Base-by-base conservation (phyloP, 2,113 vertebrate genomes). In the Xiphias gladius region DNA sequence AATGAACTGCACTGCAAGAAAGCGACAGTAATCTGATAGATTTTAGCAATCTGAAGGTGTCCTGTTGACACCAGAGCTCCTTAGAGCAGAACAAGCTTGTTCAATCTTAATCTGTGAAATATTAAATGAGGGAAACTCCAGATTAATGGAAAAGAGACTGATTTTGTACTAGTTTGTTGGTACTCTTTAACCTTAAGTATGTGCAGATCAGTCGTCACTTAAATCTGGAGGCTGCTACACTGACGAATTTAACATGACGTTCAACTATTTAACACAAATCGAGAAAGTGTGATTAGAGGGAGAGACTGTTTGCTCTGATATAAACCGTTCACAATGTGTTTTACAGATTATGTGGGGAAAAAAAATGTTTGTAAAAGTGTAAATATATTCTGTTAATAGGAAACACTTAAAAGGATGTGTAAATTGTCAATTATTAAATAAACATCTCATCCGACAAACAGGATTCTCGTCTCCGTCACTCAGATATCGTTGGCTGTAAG, bases 361-460 rank as follows among this genome's bases (percentile, higher is more conserved):
- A 67, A 22, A 64, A 22, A 68, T 28, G 73, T 86, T 78, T 91
- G 65, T 90, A 74, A 74, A 89, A 75, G 71, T 93, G 86, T 87
- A 89, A 80, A 87, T 87, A 84, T 63, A 75, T 79, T 83, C 46
- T 88, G 72, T 90, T 84, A 58, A 78, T 81, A 80, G 69, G 64
- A 82, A 66, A 77, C 24, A 62, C 39, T 76, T 73, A 13, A 52
- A 73, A 13, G 61, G 55, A 65, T 63, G 55, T 77, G 64, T 72
- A 76, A 54, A 74, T 39, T 61, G 19, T 57, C n/a, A 87, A 79
- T 82, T 81, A 89, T 79, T 72, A 52, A 93, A 91, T 89, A 91
- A 92, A 93, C 76, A 78, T 80, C 66, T 88, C 76, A 89, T 79
- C 67, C 66, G 57, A 86, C 81, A 69, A 85, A 82, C 7, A 55